Base-by-base conservation (phyloP, 2,888 invertebrate species). In the Diloba caeruleocephala region DNA sequence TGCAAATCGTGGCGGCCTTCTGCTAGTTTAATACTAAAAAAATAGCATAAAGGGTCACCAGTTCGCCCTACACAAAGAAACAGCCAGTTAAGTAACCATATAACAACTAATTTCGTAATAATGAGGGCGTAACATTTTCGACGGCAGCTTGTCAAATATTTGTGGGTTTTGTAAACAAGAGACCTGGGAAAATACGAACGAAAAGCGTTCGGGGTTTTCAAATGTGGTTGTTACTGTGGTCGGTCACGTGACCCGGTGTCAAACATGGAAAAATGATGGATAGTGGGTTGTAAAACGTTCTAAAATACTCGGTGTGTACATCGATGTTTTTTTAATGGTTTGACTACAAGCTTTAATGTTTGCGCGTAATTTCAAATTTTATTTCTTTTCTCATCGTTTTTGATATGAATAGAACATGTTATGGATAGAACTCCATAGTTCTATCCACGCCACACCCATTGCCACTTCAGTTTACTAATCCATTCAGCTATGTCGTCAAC, bases 111-210 rank as follows among this genome's bases (percentile, higher is more conserved):
- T 66, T 66, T 41, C 9, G 36, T 33, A 26, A 60, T 60, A 37
- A 57, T 17, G 25, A 42, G 32, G 3, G 23, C 8, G 41, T 5
- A 45, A 44, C 46, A 41, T 54, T 50, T 58, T 51, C 17, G 23
- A 28, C 45, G 23, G 61, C 31, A 46, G 54, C 61, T 34, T 15
- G 34, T 53, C 62, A 62, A 61, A 61, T 66, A 52, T 59, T 66
- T 45, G 67, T 25, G 37, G 55, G 25, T 17, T 48, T 46, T 19
- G 53, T 26, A 61, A 48, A 54, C 54, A 44, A 23, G 31, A 32
- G 46, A 36, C 19, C 31, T 36, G 19, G 21, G 25, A 36, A 33
- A 42, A 44, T 46, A 14, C 29, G 9, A 28, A 23, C 39, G 15
- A 14, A 13, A 10, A 12, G 14, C 36, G 34, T 14, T 19, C n/a